A percentile compares a stretch with the other conserved stretches of the same genome.
Evolutionary conservation across 1,140 invertebrate species (phyloP).

Genomic region (Lordiphosa mommai): DNA sequence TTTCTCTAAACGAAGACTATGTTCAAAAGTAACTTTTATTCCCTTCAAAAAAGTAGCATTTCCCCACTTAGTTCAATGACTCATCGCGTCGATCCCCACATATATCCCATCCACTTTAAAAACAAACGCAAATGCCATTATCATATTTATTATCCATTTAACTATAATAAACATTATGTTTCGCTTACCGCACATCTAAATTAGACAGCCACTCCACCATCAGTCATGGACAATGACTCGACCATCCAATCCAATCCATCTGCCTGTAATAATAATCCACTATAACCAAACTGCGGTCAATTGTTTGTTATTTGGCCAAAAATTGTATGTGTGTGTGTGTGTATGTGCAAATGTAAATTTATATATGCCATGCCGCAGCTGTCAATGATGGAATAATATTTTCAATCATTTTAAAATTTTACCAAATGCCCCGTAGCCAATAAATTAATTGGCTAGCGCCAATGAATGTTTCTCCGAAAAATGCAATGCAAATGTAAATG

Average conservation of each 20-base stretch:
- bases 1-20: too few relatives aligned
- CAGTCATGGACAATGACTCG: conserved; percentile 29
- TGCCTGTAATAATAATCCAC: neutral
- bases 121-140: neutral
- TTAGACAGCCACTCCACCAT: conserved; percentile 50
- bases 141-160: conserved; percentile 58
- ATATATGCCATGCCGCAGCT: conserved; percentile 52
- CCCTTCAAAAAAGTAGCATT: too few relatives aligned
- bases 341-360: conserved; percentile 64
- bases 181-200: conserved; percentile 63
- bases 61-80: too few relatives aligned
- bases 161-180: conserved; percentile 51
- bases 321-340: conserved; percentile 1
- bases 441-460: conserved; percentile 36
- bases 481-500: conserved; percentile 27
- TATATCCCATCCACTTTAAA: too few relatives aligned
- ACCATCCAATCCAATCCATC: conserved; percentile 1
- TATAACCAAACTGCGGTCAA: conserved; percentile 43
- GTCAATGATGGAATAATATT: conserved; percentile 68
- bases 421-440: conserved; percentile 18
- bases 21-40: too few relatives aligned
- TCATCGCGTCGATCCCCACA: too few relatives aligned
- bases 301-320: conserved; percentile 47
- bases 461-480: conserved; percentile 4
- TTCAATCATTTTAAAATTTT: conserved; percentile 63